Conservation (phyloP, 2,113 vertebrate species). For the Platysternon megacephalum region DNA sequence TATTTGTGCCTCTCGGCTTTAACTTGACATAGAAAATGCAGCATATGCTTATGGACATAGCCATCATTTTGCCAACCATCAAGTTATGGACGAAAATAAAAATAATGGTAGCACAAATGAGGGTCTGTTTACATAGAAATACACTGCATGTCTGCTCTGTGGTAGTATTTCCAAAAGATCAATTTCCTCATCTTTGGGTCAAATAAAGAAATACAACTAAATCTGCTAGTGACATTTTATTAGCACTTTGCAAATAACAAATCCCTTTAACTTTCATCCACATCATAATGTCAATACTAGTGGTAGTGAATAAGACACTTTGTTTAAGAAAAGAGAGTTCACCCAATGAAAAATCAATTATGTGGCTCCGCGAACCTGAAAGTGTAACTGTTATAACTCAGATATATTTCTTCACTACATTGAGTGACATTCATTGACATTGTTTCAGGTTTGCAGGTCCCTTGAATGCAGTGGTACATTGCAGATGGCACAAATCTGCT, state of each 20-base stretch:
- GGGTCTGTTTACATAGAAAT: neutral
- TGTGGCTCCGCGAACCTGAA: neutral
- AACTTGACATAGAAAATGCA: slow-evolving; percentile 8
- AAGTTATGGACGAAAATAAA: neutral
- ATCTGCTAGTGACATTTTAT: neutral
- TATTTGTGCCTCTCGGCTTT: neutral
- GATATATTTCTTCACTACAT: neutral
- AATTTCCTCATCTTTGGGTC: neutral
- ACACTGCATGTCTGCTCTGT: neutral
- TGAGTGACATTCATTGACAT: neutral
- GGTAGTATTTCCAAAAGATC: neutral
- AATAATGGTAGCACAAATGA: neutral
- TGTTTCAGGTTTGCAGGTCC: neutral
- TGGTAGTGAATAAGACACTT: neutral
- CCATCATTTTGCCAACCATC: neutral
- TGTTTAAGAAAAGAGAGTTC: neutral
- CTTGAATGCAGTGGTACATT: neutral
- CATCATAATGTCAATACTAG: neutral
- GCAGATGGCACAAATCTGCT: neutral
- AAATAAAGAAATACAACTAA: neutral
- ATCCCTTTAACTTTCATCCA: neutral
- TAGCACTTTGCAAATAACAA: neutral
- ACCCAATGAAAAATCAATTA: neutral
- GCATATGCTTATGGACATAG: slow-evolving; percentile 1
- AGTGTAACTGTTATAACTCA: neutral